These are phyloP conservation scores for Hirudo medicinalis DNA, from an alignment of 1,140 invertebrate species.

Conservation along the genomic window DNA sequence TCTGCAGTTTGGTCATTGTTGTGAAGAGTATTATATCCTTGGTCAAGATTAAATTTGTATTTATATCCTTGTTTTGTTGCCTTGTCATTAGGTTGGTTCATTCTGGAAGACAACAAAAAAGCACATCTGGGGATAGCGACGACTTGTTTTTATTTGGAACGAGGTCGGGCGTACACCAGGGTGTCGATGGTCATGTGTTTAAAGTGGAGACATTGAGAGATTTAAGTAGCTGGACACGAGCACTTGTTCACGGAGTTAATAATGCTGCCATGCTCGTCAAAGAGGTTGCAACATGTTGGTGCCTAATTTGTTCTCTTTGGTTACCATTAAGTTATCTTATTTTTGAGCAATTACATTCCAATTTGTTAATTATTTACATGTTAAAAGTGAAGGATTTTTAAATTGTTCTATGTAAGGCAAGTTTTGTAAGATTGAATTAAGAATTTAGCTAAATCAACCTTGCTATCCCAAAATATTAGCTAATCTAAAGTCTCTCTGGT, in stretches of 20 bases:
- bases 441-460: no score
- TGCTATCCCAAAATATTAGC: no score
- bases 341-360: background rate
- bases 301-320: background rate
- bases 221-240: slow-evolving; percentile 76
- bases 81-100: slow-evolving; percentile 39
- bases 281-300: slow-evolving; percentile 47
- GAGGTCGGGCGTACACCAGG: slow-evolving; percentile 62
- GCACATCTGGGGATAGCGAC: slow-evolving; percentile 35
- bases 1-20: slow-evolving; percentile 25
- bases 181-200: slow-evolving; percentile 72
- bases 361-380: background rate
- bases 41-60: background rate
- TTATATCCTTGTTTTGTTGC: slow-evolving; percentile 6
- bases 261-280: slow-evolving; percentile 52
- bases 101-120: slow-evolving; percentile 47
- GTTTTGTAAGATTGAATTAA: background rate
- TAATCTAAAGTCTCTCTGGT: no score
- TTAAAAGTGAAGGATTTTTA: background rate
- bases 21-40: background rate
- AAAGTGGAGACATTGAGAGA: slow-evolving; percentile 84
- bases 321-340: background rate
- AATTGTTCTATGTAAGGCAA: background rate
- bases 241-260: slow-evolving; percentile 82
- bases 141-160: slow-evolving; percentile 74